Base-by-base conservation (phyloP, 2,888 invertebrate species). In the Rhagonycha lutea region DNA sequence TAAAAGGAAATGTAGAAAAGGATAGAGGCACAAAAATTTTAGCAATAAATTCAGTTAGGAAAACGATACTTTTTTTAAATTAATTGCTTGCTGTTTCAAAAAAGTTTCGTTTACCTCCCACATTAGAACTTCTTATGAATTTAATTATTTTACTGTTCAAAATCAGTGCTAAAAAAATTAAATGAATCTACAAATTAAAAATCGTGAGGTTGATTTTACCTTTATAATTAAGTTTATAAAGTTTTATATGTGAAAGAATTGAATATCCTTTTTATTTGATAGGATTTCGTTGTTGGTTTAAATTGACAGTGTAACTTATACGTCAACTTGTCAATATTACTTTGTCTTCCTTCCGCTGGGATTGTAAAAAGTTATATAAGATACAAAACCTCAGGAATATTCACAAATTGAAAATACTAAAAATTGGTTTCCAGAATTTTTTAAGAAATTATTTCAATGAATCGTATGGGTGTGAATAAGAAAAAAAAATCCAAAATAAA, bases 291-390 rank as follows among this genome's bases (percentile, higher is more conserved):
- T 47, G 47, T 47, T 47, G 47, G 47, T 47, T 24, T 26, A 65
- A 65, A 65, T 65, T 65, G 63, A 65, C 23, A 65, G 63, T 65
- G 63, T 65, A 65, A 65, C 63, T 65, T 65, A 65, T 65, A 65
- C 26, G 63, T 65, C 63, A 65, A 65, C 24, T 65, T 65, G 63
- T 65, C 63, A 65, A 65, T 65, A 26, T 65, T 23, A 26, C 26
- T 65, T 24, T 65, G 63, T 65, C 47, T 47, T 65, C n/a, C 26
- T 65, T 65, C 63, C 63, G 12, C 5, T 65, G 63, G 63, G 63
- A 65, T 65, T 65, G 63, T 23, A 65, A 24, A 24, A 65, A 65
- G 24, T 23, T 65, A 23, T n/a, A 47, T 47, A 47, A 47, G 47
- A 47, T 47, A 47, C 47, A 47, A 47, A 47, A 47, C n/a, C 47